Percentiles rank a stretch among this genome's conserved stretches.
Conservation (phyloP, 2,113 vertebrate genomes). For the Vireo altiloquus region DNA sequence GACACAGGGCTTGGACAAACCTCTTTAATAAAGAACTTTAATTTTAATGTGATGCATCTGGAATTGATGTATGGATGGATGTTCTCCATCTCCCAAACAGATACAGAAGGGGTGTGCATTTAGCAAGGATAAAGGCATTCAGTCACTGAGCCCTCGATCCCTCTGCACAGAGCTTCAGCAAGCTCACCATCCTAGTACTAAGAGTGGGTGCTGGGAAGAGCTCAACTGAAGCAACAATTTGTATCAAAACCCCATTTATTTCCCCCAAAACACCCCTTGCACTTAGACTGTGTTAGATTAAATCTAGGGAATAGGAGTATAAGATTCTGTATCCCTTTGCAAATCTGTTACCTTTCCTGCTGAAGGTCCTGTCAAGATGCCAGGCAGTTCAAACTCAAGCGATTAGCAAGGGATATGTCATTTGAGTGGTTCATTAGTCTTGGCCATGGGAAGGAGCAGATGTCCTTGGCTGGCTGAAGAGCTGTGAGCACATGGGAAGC, state of each 20-base stretch:
- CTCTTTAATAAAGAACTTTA: not conserved
- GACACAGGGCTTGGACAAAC: not conserved
- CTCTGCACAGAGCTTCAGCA: not conserved
- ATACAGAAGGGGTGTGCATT: not conserved
- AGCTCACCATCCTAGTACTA: not conserved
- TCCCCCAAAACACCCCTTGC: not conserved
- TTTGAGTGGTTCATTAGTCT: not conserved
- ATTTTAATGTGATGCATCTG: not conserved
- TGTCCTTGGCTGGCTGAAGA: not conserved
- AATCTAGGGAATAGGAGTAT: not conserved
- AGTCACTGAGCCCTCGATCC: not conserved
- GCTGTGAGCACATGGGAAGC: not conserved
- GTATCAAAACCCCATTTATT: not conserved
- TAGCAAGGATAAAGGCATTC: not conserved
- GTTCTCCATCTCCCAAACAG: not conserved
- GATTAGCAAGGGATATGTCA: not conserved
- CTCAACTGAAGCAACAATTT: not conserved
- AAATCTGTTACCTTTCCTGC: not conserved
- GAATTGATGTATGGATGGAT: not conserved
- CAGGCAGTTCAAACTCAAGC: not conserved
- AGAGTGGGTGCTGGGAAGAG: not conserved
- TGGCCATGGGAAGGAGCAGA: not conserved
- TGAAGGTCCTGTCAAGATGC: not conserved
- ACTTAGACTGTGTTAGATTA: not conserved
- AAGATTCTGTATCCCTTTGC: not conserved